These are phyloP conservation scores for Eucidaris tribuloides DNA, from an alignment of 35 echinoderm and acorn worm species.

Conservation along the genomic window DNA sequence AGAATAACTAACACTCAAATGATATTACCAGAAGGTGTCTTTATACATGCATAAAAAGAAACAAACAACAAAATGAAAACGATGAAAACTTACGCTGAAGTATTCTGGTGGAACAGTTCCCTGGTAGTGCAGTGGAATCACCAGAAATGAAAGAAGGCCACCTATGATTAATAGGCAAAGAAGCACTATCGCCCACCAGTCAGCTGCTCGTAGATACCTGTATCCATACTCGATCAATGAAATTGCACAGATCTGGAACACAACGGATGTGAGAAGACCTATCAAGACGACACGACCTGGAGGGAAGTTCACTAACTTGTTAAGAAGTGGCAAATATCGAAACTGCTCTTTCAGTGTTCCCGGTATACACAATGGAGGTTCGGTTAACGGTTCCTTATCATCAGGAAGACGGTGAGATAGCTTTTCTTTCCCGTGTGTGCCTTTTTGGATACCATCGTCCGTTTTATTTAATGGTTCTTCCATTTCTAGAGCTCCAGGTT, in stretches of 20 bases:
- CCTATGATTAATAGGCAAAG: constrained; percentile 4
- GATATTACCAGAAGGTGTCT: too few relatives aligned
- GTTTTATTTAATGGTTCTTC: neutral
- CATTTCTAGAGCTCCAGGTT: neutral
- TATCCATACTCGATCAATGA: neutral
- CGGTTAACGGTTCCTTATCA: neutral
- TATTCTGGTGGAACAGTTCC: neutral
- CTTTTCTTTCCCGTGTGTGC: too few relatives aligned
- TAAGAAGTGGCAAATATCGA: neutral
- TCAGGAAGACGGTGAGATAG: neutral
- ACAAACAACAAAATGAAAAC: neutral
- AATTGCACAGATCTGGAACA: neutral
- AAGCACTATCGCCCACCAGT: constrained; percentile 42
- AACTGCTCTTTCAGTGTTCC: constrained; percentile 37
- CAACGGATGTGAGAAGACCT: neutral
- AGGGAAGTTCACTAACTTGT: neutral
- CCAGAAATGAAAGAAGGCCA: constrained; percentile 7
- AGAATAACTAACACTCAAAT: too few relatives aligned
- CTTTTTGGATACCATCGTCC: neutral
- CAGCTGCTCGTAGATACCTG: neutral
- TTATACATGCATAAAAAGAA: neutral
- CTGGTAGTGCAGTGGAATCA: constrained; percentile 45
- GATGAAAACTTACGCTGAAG: neutral
- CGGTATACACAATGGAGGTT: neutral
- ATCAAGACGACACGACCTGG: constrained; percentile 7